Conservation (phyloP, 2,888 invertebrate genomes). For the Drosophila tripunctata region DNA sequence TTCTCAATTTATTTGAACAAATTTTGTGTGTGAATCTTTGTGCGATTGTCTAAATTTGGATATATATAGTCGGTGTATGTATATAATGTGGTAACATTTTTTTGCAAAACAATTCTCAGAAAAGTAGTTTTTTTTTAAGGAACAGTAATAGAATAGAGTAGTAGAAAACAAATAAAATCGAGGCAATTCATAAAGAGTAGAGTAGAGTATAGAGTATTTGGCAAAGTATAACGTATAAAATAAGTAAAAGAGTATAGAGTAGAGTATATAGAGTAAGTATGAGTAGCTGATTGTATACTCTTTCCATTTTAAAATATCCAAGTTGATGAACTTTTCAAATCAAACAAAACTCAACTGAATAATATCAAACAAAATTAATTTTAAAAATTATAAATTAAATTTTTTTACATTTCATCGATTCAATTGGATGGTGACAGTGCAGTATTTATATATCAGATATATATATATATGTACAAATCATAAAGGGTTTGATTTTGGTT, state of each 20-base stretch:
- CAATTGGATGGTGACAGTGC: conserved; percentile 19
- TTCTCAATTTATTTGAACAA: conserved; percentile 25
- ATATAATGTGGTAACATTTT: conserved; percentile 65
- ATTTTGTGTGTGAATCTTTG: conserved; percentile 65
- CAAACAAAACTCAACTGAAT: background rate
- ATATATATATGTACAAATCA: conserved; percentile 33
- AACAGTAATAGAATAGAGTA: conserved; percentile 31
- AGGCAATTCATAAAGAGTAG: conserved; percentile 62
- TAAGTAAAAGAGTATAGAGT: conserved; percentile 6
- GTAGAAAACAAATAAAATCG: conserved; percentile 26
- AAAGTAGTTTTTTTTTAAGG: conserved; percentile 29
- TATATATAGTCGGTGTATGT: conserved; percentile 59
- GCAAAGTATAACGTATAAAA: conserved; percentile 35
- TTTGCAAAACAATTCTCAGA: conserved; percentile 66
- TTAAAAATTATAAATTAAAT: no score
- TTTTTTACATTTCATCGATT: conserved; percentile 33
- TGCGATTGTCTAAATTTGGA: conserved; percentile 58
- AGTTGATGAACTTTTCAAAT: conserved; percentile 19
- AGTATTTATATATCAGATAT: background rate
- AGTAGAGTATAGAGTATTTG: conserved; percentile 35
- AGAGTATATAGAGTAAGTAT: conserved; percentile 20
- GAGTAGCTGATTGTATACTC: conserved; percentile 47
- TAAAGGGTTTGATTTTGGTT: conserved; percentile 17
- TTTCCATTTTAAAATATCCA: conserved; percentile 45
- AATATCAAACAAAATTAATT: background rate